These are phyloP conservation scores for Empidonax traillii DNA, from an alignment of 2,113 vertebrate species.

Conservation along the genomic window DNA sequence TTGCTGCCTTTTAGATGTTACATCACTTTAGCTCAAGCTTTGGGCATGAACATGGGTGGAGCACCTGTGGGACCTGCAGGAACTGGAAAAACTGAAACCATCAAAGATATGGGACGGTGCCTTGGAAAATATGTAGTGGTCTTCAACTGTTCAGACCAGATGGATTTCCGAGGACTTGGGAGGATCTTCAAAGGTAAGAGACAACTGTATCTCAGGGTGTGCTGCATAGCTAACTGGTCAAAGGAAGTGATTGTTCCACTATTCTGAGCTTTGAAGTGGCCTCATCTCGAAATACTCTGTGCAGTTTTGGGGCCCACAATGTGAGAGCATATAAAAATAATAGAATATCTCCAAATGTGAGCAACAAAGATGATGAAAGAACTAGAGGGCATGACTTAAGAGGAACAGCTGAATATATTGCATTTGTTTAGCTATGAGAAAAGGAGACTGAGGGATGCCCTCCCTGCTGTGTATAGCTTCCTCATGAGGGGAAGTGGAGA, in stretches of 20 bases:
- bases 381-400: neutral
- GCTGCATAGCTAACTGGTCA: neutral
- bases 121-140: constrained; percentile 97
- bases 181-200: constrained; percentile 93
- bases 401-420: neutral
- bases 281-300: neutral
- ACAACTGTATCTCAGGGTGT: neutral
- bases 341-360: neutral
- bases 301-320: neutral
- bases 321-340: neutral
- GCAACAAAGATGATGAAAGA: neutral
- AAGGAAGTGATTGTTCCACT: neutral
- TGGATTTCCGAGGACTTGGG: constrained; percentile 97
- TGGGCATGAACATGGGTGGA: constrained; percentile 96
- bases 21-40: constrained; percentile 93
- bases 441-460: neutral
- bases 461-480: neutral
- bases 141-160: constrained; percentile 98
- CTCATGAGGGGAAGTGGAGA: fast-evolving
- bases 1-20: constrained; percentile 83
- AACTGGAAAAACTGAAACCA: constrained; percentile 96
- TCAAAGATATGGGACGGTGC: constrained; percentile 96
- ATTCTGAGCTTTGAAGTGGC: neutral
- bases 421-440: neutral
- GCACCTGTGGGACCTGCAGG: constrained; percentile 94